Percentiles rank a stretch among this genome's conserved stretches.
phyloP scores from a whole-genome alignment of 2,113 vertebrate species.

The Cathartes aura region DNA sequence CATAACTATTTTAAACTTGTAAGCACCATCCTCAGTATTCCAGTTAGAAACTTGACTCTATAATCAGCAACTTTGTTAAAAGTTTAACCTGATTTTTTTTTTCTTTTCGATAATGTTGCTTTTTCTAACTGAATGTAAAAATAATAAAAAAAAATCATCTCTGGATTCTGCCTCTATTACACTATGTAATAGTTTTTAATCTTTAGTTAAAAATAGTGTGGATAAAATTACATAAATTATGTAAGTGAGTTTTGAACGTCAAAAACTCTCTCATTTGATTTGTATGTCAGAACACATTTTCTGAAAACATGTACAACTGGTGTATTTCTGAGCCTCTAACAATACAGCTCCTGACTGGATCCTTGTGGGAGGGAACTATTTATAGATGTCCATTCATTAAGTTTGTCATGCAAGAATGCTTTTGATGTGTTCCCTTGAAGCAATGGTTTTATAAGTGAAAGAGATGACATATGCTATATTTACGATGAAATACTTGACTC shows the following conservation, averaged over 20 bases:
- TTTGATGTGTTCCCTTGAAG: conserved; percentile 4
- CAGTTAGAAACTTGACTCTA: not conserved
- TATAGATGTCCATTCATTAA: not conserved
- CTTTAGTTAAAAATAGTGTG: not conserved
- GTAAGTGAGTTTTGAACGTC: not conserved
- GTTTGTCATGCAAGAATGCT: not conserved
- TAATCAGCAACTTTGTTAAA: not conserved
- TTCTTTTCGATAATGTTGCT: not conserved
- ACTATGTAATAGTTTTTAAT: not conserved
- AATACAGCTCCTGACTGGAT: not conserved
- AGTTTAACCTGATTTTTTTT: not conserved
- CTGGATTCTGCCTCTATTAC: not conserved
- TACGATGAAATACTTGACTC: not conserved
- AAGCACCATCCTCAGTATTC: not conserved
- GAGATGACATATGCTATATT: not conserved
- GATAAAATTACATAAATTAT: not conserved
- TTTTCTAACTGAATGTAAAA: not conserved
- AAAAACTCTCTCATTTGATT: not conserved
- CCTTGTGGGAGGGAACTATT: not conserved
- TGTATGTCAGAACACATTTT: not conserved
- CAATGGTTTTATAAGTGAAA: not conserved
- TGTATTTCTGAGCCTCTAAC: not conserved
- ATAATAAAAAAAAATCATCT: too few species aligned
- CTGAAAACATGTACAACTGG: not conserved
- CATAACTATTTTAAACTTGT: not conserved